Evolutionary conservation across 1,140 invertebrate species (phyloP), one percentile per base, ranked within the genome.

Genomic region (Brachionus sp.): DNA sequence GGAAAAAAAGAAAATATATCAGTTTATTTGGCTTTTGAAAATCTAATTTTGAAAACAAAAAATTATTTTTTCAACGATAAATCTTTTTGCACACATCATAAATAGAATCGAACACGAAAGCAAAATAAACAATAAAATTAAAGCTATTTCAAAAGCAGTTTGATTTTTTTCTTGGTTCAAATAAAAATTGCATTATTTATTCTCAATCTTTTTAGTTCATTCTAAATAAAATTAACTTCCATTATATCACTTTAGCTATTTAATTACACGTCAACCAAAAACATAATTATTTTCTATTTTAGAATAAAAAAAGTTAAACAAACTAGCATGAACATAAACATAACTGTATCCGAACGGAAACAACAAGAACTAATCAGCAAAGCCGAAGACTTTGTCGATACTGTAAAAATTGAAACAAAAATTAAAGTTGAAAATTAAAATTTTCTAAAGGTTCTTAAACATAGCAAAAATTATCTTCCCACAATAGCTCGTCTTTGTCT

Each of bases 401-500:
- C 57, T 29, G 80, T 82, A 50, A 37, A 70, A 19, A 39, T 39
- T 29, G 2, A 9, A 5, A 64, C 7, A 12, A 12, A 62, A 53
- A n/a, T 50, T 77, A 53, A 75, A 39, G 6, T 19, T 25, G 29
- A 19, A n/a, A 19, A 19, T 77, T 29, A 68, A 82, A 2, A n/a
- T 29, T n/a, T 44, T 13, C 3, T 19, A 39, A 1, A 82, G 80
- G 57, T 82, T 16, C 19, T 82, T 10, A 66, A 82, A 53, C 19
- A 66, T 29, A 93, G 94, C 68, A 98, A 98, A 90, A 92, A 96
- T 89, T 91, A 98, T 82, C 90, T 99, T 85, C 98, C 98, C 23
- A 97, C 96, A 84, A 90, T 98, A 73, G 97, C 97, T 3, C 91
- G 97, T 84, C 90, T 98, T 44, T 99, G 96, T 88, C 92, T 99